Conservation (phyloP, 2,888 invertebrate genomes). For the Andrena praecox region DNA sequence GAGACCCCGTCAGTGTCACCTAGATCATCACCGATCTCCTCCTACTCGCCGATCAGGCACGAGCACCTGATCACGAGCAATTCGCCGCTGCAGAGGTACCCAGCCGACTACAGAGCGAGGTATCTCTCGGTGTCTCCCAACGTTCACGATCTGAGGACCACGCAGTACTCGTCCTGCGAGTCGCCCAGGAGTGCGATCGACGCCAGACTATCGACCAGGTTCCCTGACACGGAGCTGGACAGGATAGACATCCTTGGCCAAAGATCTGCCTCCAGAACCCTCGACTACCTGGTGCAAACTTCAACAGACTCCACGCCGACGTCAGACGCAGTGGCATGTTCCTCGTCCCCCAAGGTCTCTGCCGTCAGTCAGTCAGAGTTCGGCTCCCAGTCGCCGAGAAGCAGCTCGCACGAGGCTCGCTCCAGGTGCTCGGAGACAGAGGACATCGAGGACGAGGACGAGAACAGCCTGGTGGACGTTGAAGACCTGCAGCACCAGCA, state of each 20-base stretch:
- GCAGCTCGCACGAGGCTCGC: conserved; percentile 76
- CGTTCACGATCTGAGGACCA: conserved; percentile 39
- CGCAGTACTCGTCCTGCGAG: conserved; percentile 31
- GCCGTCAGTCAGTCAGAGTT: conserved; percentile 61
- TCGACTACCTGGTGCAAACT: conserved; percentile 56
- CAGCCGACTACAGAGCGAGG: conserved; percentile 65
- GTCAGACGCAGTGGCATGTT: conserved; percentile 43
- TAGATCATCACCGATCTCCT: conserved; percentile 55
- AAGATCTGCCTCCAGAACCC: conserved; percentile 37
- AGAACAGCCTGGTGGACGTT: conserved; percentile 91
- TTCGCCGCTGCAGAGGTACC: conserved; percentile 57
- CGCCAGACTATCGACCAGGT: conserved; percentile 49
- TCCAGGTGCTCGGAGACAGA: conserved; percentile 84
- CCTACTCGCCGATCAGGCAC: conserved; percentile 72
- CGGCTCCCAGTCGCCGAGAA: conserved; percentile 77
- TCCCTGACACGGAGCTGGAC: conserved; percentile 59
- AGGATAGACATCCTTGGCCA: conserved; percentile 55
- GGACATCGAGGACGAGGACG: conserved; percentile 89
- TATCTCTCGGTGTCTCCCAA: conserved; percentile 60
- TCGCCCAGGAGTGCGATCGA: conserved; percentile 48
- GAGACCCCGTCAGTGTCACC: conserved; percentile 48
- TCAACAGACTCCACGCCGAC: conserved; percentile 39
- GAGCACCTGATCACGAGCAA: conserved; percentile 47
- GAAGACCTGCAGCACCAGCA: conserved; percentile 87
- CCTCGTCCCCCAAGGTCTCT: conserved; percentile 51